phyloP scores from a whole-genome alignment of 2,888 invertebrate genomes.

The Chromoteleia sp. region DNA sequence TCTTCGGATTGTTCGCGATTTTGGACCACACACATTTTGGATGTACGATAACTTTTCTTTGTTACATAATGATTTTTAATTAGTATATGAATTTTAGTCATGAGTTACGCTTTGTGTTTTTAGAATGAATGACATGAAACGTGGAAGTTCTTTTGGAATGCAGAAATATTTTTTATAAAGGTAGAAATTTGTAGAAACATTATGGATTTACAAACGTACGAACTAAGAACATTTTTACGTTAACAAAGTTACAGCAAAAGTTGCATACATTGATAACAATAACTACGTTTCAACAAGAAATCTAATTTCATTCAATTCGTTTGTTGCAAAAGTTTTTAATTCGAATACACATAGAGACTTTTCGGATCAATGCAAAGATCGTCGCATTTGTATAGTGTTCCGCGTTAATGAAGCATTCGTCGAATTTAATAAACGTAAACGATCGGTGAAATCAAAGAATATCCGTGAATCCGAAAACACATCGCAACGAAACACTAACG shows the following conservation, averaged over 20 bases:
- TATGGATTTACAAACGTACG: slow-evolving; percentile 35
- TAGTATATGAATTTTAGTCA: neutral
- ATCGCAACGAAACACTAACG: neutral
- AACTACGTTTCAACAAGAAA: slow-evolving; percentile 1
- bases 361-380: neutral
- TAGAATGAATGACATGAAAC: slow-evolving; percentile 36
- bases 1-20: neutral
- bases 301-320: neutral
- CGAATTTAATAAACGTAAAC: too few relatives aligned
- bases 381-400: too few relatives aligned
- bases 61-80: slow-evolving; percentile 31
- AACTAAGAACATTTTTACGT: slow-evolving; percentile 38
- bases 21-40: slow-evolving; percentile 12
- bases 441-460: too few relatives aligned
- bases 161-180: slow-evolving; percentile 50
- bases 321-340: too few relatives aligned
- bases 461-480: neutral
- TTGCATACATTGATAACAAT: slow-evolving; percentile 30
- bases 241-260: slow-evolving; percentile 14
- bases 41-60: slow-evolving; percentile 7
- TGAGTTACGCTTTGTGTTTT: neutral
- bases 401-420: too few relatives aligned
- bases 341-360: too few relatives aligned
- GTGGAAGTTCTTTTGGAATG: slow-evolving; percentile 36
- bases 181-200: slow-evolving; percentile 57